Evolutionary conservation across 2,797 vertebrate species (phyloP).

Genomic region (Nannoperca obscura): DNA sequence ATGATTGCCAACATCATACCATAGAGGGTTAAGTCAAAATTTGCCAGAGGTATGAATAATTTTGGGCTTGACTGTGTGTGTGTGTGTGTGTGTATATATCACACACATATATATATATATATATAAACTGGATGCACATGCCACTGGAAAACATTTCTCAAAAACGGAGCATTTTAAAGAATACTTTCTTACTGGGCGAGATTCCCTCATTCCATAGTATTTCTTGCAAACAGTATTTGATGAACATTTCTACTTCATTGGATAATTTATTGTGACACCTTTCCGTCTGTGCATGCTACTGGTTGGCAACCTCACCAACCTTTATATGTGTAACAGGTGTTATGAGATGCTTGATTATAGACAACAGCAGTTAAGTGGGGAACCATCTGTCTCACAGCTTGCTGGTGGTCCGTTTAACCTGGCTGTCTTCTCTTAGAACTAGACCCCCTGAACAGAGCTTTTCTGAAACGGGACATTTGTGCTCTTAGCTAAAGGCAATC

Average conservation of each 20-base stretch:
- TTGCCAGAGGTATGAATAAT: too few species aligned
- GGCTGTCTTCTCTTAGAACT: conserved; percentile 44
- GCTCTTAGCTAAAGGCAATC: not conserved
- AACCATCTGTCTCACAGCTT: conserved; percentile 74
- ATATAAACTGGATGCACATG: not conserved
- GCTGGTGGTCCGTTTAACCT: conserved; percentile 64
- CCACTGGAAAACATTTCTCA: not conserved
- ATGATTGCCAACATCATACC: too few species aligned
- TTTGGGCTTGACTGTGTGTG: too few species aligned
- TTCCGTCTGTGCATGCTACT: conserved; percentile 9
- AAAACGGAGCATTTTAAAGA: not conserved
- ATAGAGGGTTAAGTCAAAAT: too few species aligned
- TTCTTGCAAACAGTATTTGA: conserved; percentile 7
- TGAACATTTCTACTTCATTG: conserved; percentile 12
- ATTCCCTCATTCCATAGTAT: conserved; percentile 10
- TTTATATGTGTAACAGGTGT: conserved; percentile 63
- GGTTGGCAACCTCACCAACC: conserved; percentile 19
- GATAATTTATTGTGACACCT: conserved; percentile 25
- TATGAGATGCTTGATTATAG: conserved; percentile 59
- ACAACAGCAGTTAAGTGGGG: conserved; percentile 62
- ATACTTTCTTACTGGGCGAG: too few species aligned
- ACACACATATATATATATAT: too few species aligned
- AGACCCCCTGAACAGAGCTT: conserved; percentile 33
- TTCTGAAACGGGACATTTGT: conserved; percentile 49
- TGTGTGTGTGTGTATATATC: too few species aligned